Conservation (phyloP, 2,113 vertebrate genomes). For the Ciconia maguari region DNA sequence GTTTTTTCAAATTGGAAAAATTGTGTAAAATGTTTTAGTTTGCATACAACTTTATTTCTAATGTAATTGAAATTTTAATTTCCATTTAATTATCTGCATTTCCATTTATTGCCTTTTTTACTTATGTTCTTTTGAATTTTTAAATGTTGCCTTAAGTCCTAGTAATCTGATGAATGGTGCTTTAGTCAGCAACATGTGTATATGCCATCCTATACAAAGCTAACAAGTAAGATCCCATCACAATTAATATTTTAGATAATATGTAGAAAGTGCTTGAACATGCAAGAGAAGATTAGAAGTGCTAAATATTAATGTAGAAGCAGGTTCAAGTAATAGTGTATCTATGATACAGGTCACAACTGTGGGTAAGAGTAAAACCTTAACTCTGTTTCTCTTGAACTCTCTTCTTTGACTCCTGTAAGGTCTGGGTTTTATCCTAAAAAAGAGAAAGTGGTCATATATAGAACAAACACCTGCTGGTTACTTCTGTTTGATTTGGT, state of each 20-base stretch:
- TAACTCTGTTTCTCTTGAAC: not conserved
- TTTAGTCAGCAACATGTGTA: not conserved
- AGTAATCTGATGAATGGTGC: not conserved
- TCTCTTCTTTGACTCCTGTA: not conserved
- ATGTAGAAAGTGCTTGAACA: not conserved
- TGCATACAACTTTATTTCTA: not conserved
- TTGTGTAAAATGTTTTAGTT: not conserved
- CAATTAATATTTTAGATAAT: not conserved
- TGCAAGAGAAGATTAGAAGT: not conserved
- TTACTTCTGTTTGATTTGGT: not conserved
- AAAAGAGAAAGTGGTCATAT: not conserved
- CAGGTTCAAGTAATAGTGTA: not conserved
- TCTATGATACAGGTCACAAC: not conserved
- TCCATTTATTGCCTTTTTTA: not conserved
- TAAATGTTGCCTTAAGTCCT: not conserved
- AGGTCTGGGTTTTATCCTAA: not conserved
- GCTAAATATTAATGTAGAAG: not conserved
- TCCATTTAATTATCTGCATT: not conserved
- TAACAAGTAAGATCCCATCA: not conserved
- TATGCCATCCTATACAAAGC: not conserved
- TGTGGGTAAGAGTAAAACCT: not conserved
- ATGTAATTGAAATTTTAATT: not conserved
- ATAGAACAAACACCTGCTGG: not conserved
- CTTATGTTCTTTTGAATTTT: not conserved
- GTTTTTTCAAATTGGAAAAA: not conserved